These are phyloP conservation scores for Agelaius phoeniceus DNA, from an alignment of 2,113 vertebrate genomes.

Conservation along the genomic window DNA sequence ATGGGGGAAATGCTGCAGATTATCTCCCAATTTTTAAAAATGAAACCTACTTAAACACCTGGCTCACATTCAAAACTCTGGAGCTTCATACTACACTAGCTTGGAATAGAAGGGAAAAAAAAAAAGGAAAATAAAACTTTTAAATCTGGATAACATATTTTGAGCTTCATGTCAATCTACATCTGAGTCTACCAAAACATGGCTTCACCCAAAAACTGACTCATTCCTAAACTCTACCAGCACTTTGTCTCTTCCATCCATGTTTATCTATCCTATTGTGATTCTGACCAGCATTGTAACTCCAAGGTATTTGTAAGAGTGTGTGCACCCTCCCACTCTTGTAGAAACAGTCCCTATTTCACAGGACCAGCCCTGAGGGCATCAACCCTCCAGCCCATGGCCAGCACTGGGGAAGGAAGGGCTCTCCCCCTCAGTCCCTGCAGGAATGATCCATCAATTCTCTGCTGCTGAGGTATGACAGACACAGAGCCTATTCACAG, in stretches of 20 bases:
- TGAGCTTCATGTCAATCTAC: background rate
- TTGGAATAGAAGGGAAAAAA: background rate
- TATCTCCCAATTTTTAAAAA: background rate
- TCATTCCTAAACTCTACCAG: background rate
- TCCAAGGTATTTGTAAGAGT: fast-evolving
- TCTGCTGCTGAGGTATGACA: background rate
- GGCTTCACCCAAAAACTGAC: background rate
- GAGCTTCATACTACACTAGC: background rate
- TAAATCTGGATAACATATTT: background rate
- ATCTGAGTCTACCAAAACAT: background rate
- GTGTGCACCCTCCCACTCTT: fast-evolving
- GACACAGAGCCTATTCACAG: background rate
- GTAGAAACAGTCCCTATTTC: background rate
- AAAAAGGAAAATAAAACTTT: background rate
- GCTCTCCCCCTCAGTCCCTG: background rate
- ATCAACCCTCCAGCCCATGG: background rate
- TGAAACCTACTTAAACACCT: background rate
- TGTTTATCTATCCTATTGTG: background rate
- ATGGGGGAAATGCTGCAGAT: background rate
- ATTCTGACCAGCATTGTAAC: background rate
- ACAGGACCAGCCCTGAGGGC: too few species aligned
- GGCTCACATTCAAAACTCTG: background rate
- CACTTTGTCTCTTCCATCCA: background rate
- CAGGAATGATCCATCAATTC: background rate
- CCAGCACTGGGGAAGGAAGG: background rate